Percentiles rank a stretch among this genome's conserved stretches.
phyloP scores from a whole-genome alignment of 2,797 vertebrate genomes.

The Eurystomus glaucurus region DNA sequence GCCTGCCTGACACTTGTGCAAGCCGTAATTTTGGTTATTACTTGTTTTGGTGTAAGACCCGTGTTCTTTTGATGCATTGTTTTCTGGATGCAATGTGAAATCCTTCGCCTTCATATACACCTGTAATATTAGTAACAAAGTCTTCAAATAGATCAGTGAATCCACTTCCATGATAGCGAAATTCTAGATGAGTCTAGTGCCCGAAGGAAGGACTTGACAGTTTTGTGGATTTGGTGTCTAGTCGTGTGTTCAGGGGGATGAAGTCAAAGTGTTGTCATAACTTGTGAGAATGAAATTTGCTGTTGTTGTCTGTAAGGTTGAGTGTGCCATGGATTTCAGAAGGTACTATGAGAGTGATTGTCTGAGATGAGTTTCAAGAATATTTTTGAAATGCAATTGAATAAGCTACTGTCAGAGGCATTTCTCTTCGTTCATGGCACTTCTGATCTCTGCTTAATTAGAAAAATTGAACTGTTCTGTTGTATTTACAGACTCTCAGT shows the following conservation, averaged over 20 bases:
- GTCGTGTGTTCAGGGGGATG: not conserved
- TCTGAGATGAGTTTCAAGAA: not conserved
- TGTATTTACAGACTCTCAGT: not conserved
- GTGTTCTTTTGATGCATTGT: not conserved
- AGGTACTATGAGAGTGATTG: not conserved
- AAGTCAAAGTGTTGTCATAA: not conserved
- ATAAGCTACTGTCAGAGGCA: not conserved
- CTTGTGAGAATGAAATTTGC: not conserved
- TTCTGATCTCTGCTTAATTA: not conserved
- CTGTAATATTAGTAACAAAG: not conserved
- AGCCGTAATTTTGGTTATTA: not conserved
- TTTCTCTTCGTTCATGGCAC: not conserved
- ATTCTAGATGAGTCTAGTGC: not conserved
- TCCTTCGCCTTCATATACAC: not conserved
- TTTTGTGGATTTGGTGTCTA: not conserved
- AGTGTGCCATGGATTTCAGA: not conserved
- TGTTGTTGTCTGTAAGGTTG: not conserved
- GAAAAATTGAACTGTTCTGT: not conserved
- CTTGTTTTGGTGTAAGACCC: not conserved
- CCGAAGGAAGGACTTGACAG: not conserved
- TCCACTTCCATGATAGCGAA: not conserved
- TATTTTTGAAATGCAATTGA: not conserved
- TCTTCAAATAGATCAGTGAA: not conserved
- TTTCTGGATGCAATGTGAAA: not conserved
- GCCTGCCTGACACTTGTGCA: not conserved